Base-by-base conservation (phyloP, 2,113 vertebrate genomes). In the Lagopus muta region DNA sequence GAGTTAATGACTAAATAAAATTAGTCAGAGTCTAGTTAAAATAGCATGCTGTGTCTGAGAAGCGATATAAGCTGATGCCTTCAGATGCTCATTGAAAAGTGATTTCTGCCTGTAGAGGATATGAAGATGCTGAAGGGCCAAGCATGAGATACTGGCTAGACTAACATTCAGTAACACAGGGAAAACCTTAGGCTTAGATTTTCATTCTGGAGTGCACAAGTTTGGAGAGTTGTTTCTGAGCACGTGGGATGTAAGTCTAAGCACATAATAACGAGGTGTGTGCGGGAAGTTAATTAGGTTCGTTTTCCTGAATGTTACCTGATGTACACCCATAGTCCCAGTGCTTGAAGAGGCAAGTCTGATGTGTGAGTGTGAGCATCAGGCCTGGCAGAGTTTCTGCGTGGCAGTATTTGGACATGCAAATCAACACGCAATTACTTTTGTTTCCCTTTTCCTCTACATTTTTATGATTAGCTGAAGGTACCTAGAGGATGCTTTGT, bases 1-100 rank as follows among this genome's bases (percentile, higher is more conserved):
- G 54, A 94, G 82, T 88, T 94, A 88, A 84, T 84, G 54, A n/a
- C 66, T 58, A 48, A 90, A 88, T 70, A 84, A 84, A 93, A 93
- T 95, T 34, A 91, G 87, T 74, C 77, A 75, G 70, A 94, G 57
- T 69, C 60, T 50, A 32, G 65, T 78, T 86, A 90, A 78, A 81
- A 72, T 61, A 71, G 40, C 1, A 2, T 18, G 32, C 82, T 82
- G n/a, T 54, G 28, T 64, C 69, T 78, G 73, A 86, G 76, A 66
- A 81, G 58, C 38, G 76, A 22, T 74, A 12, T 4, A 67, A 77
- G 10, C 47, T 71, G 77, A 40, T 78, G 85, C 45, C 69, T 93
- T 88, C 25, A 24, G 48, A 57, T 38, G n/a, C 0, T 2, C 52
- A 10, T 45, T 65, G 88, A 83, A 89, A 94, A 83, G 8, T 8